phyloP scores from a whole-genome alignment of 2,888 invertebrate species.

The Julus scanicus region DNA sequence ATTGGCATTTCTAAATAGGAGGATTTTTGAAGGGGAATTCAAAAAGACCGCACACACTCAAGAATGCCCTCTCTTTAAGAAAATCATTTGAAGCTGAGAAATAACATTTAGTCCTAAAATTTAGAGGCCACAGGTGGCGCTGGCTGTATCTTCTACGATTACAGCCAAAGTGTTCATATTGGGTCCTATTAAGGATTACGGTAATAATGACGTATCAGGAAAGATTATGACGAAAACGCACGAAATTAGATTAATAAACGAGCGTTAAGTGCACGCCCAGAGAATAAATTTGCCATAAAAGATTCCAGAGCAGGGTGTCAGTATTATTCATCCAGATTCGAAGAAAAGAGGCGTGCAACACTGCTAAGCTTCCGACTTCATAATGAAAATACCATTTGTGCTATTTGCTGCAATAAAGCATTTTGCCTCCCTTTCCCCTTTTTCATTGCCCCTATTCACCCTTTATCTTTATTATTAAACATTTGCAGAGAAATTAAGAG shows the following conservation, averaged over 20 bases:
- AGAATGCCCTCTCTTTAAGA: too few relatives aligned
- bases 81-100: too few relatives aligned
- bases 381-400: slow-evolving; percentile 21
- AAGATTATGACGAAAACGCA: background rate
- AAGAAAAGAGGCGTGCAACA: background rate
- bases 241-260: background rate
- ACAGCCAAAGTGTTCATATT: background rate
- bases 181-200: background rate
- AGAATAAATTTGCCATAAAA: slow-evolving; percentile 10
- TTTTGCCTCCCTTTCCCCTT: background rate
- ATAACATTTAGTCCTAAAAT: too few relatives aligned
- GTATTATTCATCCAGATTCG: slow-evolving; percentile 1
- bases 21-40: too few relatives aligned
- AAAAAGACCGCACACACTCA: too few relatives aligned
- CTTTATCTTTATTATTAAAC: background rate
- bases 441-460: background rate
- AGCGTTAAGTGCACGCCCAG: background rate
- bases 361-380: slow-evolving; percentile 36
- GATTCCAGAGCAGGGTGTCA: background rate
- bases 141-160: background rate
- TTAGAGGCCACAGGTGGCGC: background rate
- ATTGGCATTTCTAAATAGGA: too few relatives aligned
- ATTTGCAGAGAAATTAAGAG: slow-evolving; percentile 8
- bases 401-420: background rate
- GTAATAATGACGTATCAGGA: background rate